These are phyloP conservation scores for Sapajus apella DNA, from an alignment of 2,113 vertebrate species.

Conservation along the genomic window DNA sequence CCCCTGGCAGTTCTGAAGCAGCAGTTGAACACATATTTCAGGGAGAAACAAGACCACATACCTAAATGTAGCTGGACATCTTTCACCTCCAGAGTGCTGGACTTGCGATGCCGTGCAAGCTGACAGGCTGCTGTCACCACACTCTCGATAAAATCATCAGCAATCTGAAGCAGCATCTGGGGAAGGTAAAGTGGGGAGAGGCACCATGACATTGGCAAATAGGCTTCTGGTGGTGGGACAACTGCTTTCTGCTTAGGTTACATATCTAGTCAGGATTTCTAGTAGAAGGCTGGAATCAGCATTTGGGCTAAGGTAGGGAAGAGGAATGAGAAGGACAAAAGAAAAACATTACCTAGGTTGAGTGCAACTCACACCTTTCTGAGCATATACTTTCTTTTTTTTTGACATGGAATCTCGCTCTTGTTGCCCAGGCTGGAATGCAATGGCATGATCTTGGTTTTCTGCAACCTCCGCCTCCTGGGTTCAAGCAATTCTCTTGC, in stretches of 20 bases:
- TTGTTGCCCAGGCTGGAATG: too few relatives aligned
- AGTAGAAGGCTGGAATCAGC: not conserved
- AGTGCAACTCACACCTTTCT: not conserved
- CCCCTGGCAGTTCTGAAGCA: not conserved
- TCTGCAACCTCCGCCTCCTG: too few relatives aligned
- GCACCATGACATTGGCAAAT: not conserved
- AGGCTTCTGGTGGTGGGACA: not conserved
- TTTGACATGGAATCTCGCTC: too few relatives aligned
- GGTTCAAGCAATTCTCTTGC: too few relatives aligned
- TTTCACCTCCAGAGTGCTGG: slow-evolving; percentile 97
- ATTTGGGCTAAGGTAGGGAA: not conserved
- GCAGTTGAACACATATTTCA: not conserved
- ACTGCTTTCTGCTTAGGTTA: not conserved
- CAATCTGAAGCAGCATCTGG: slow-evolving; percentile 98
- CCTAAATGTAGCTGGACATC: slow-evolving; percentile 98
- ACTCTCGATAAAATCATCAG: slow-evolving; percentile 98
- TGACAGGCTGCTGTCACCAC: slow-evolving; percentile 98
- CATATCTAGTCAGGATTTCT: not conserved
- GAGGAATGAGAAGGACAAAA: not conserved
- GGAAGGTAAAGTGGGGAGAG: not conserved
- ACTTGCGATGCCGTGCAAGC: slow-evolving; percentile 96
- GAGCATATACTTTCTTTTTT: not conserved
- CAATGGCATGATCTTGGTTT: too few relatives aligned
- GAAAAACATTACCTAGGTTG: not conserved
- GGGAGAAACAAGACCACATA: slow-evolving; percentile 73